phyloP scores from a whole-genome alignment of 2,888 invertebrate species.

The Zhuqinia jingwanae region DNA sequence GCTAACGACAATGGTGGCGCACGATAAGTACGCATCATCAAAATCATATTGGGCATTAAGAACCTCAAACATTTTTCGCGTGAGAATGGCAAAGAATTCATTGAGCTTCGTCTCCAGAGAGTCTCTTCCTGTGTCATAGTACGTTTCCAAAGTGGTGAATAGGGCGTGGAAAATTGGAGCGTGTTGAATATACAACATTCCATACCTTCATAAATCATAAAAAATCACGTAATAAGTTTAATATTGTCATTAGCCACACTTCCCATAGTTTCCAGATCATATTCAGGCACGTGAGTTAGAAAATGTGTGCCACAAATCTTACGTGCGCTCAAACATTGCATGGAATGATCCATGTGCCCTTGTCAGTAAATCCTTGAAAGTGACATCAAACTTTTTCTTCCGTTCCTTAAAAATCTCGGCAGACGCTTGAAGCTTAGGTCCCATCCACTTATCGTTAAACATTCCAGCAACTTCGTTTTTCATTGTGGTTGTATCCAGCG shows the following conservation, averaged over 20 bases:
- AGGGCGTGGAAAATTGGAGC: conserved; percentile 95
- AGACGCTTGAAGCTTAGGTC: conserved; percentile 72
- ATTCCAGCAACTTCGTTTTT: conserved; percentile 72
- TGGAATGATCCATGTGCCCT: conserved; percentile 85
- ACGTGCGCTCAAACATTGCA: conserved; percentile 95
- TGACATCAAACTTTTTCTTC: conserved; percentile 78
- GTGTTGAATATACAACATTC: conserved; percentile 96
- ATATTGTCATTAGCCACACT: too few species aligned
- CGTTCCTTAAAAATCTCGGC: conserved; percentile 77
- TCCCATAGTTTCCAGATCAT: too few species aligned
- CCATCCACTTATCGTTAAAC: conserved; percentile 78
- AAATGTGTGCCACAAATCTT: conserved; percentile 58
- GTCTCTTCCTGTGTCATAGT: conserved; percentile 92
- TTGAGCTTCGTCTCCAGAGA: conserved; percentile 94
- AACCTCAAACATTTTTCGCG: conserved; percentile 97
- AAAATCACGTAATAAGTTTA: too few species aligned
- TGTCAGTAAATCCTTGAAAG: conserved; percentile 77
- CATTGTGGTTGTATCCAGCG: conserved; percentile 69
- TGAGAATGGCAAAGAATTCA: conserved; percentile 94
- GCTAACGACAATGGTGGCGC: conserved; percentile 78
- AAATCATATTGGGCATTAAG: conserved; percentile 96
- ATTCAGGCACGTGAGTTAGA: too few species aligned
- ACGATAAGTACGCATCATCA: conserved; percentile 83
- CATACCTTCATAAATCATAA: conserved; percentile 84
- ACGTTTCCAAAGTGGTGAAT: conserved; percentile 93